Percentiles rank a stretch among this genome's conserved stretches.
Conservation (phyloP, 2,888 invertebrate genomes). For the Tortrix viridana region DNA sequence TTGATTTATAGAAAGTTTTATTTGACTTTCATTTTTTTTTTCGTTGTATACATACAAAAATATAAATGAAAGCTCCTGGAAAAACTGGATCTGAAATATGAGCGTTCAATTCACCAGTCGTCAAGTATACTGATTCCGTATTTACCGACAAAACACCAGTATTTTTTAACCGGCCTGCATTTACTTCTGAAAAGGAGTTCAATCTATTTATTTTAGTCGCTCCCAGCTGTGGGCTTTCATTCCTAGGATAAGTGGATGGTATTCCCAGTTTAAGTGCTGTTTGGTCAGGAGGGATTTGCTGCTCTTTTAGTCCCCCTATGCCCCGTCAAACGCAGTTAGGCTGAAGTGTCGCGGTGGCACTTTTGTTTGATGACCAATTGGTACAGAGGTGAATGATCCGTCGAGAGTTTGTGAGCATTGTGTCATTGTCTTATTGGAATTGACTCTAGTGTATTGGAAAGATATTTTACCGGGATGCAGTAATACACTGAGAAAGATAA, state of each 20-base stretch:
- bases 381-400: background rate
- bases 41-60: too few relatives aligned
- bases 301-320: slow-evolving; percentile 75
- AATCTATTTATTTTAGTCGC: slow-evolving; percentile 71
- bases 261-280: slow-evolving; percentile 79
- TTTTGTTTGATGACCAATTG: slow-evolving; percentile 34
- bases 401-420: background rate
- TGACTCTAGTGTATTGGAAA: background rate
- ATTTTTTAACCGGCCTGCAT: slow-evolving; percentile 26
- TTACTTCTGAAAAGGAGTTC: slow-evolving; percentile 59
- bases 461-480: too few relatives aligned
- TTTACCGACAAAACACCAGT: slow-evolving; percentile 14
- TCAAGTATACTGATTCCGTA: background rate
- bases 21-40: too few relatives aligned
- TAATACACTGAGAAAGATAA: too few relatives aligned
- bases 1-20: too few relatives aligned
- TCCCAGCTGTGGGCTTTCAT: slow-evolving; percentile 60
- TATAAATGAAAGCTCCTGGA: too few relatives aligned
- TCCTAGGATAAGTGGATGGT: slow-evolving; percentile 76
- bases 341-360: slow-evolving; percentile 61
- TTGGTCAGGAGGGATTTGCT: slow-evolving; percentile 81
- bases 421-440: background rate
- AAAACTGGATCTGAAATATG: too few relatives aligned
- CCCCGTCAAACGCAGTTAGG: slow-evolving; percentile 72
- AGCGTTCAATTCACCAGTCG: too few relatives aligned